Conservation (phyloP, 2,797 vertebrate genomes). For the Myoxocephalus aenaeus region DNA sequence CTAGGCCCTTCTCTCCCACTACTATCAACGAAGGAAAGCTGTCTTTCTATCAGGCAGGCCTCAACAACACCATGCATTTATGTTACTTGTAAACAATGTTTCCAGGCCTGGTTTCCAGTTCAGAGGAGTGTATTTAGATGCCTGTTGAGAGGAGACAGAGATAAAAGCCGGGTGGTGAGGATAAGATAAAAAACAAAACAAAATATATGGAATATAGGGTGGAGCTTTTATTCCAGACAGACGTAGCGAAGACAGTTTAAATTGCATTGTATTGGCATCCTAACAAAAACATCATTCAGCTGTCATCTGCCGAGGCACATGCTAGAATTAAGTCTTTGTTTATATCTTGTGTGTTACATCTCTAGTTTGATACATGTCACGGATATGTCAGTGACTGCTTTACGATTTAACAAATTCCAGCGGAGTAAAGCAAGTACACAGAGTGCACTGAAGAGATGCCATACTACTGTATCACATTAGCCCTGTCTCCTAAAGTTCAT, state of each 20-base stretch:
- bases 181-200: conserved; percentile 44
- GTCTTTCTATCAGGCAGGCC: conserved; percentile 70
- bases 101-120: conserved; percentile 55
- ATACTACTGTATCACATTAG: conserved; percentile 43
- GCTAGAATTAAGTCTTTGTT: conserved; percentile 51
- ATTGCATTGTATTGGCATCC: conserved; percentile 41
- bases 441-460: conserved; percentile 26
- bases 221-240: conserved; percentile 25
- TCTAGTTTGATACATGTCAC: conserved; percentile 40
- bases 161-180: conserved; percentile 54
- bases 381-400: conserved; percentile 47
- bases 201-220: conserved; percentile 38
- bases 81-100: conserved; percentile 79
- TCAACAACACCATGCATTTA: conserved; percentile 78
- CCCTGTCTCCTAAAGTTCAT: conserved; percentile 46
- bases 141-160: conserved; percentile 57
- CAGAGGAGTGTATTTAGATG: conserved; percentile 68
- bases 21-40: conserved; percentile 76
- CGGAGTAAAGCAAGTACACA: conserved; percentile 30
- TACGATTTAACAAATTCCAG: conserved; percentile 50
- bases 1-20: conserved; percentile 60
- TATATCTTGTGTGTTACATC: conserved; percentile 23
- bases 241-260: conserved; percentile 38
- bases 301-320: conserved; percentile 45
- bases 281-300: conserved; percentile 57